Percentiles rank a stretch among this genome's conserved stretches.
phyloP scores from a whole-genome alignment of 2,888 invertebrate species.

The Acanthoscelides obtectus region DNA sequence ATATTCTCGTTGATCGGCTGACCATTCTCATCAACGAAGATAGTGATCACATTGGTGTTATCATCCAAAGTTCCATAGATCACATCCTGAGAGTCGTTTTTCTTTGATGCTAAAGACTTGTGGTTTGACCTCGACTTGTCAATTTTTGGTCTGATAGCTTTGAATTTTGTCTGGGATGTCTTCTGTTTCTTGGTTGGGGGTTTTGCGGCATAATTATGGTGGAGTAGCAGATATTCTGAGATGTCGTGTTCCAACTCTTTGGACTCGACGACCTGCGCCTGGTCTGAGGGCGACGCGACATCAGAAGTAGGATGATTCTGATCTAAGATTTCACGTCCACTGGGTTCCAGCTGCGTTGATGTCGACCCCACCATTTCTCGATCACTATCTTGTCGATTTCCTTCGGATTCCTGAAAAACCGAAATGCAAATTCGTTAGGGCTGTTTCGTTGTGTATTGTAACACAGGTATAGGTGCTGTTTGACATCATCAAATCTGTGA shows the following conservation, averaged over 20 bases:
- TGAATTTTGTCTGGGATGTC: conserved; percentile 6
- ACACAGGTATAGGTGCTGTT: background rate
- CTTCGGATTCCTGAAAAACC: conserved; percentile 43
- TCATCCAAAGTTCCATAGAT: conserved; percentile 71
- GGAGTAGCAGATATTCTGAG: conserved; percentile 40
- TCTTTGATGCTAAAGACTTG: background rate
- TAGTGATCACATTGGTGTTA: conserved; percentile 67
- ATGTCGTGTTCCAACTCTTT: conserved; percentile 37
- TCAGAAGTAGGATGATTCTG: conserved; percentile 8
- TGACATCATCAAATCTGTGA: background rate
- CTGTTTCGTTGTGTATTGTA: background rate
- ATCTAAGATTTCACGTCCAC: conserved; percentile 50
- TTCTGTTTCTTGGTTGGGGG: conserved; percentile 15
- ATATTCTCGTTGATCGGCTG: conserved; percentile 41
- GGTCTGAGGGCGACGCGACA: background rate
- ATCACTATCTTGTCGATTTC: conserved; percentile 53
- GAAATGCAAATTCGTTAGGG: background rate
- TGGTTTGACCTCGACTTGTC: background rate
- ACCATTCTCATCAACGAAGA: conserved; percentile 59
- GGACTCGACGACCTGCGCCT: conserved; percentile 18
- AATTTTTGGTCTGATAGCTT: conserved; percentile 9
- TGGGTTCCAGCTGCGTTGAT: conserved; percentile 82
- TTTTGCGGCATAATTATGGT: conserved; percentile 41
- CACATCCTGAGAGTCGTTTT: conserved; percentile 37
- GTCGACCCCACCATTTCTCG: conserved; percentile 81